Evolutionary conservation across 2,888 invertebrate species (phyloP).

Genomic region (Lasioglossum lativentre): DNA sequence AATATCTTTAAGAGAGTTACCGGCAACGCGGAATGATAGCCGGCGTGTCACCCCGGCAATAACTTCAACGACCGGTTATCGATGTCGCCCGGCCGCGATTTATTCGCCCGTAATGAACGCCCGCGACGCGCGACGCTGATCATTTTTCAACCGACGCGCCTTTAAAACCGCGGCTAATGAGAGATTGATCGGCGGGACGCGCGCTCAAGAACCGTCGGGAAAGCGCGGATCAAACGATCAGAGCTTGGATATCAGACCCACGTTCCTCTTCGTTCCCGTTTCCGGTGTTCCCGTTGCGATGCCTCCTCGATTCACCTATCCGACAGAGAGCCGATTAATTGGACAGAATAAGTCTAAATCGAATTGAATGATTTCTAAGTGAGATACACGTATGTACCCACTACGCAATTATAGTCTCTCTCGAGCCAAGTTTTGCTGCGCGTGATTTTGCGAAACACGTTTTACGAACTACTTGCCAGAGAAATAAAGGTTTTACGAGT

Average conservation of each 20-base stretch:
- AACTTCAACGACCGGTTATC: conserved; percentile 52
- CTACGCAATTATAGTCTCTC: too few species aligned
- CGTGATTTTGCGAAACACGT: background rate
- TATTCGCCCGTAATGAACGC: conserved; percentile 27
- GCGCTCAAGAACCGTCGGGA: background rate
- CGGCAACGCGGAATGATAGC: conserved; percentile 43
- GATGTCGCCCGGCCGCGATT: conserved; percentile 30
- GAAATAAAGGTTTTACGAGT: background rate
- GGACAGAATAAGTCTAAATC: background rate
- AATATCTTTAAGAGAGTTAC: conserved; percentile 62
- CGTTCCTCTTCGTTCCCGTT: background rate
- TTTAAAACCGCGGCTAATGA: conserved; percentile 11
- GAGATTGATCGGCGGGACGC: background rate
- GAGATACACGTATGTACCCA: background rate
- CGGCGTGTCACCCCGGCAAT: conserved; percentile 48
- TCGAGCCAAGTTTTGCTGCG: too few species aligned
- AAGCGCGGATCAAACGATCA: background rate
- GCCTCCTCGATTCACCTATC: background rate
- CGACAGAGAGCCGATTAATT: background rate
- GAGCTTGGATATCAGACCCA: background rate
- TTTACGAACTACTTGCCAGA: background rate
- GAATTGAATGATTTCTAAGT: background rate
- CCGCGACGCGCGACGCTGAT: background rate
- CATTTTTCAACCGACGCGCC: background rate
- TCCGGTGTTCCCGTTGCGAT: background rate